phyloP scores from a whole-genome alignment of 1,140 invertebrate genomes.

The Yoshiicerus persimilis region DNA sequence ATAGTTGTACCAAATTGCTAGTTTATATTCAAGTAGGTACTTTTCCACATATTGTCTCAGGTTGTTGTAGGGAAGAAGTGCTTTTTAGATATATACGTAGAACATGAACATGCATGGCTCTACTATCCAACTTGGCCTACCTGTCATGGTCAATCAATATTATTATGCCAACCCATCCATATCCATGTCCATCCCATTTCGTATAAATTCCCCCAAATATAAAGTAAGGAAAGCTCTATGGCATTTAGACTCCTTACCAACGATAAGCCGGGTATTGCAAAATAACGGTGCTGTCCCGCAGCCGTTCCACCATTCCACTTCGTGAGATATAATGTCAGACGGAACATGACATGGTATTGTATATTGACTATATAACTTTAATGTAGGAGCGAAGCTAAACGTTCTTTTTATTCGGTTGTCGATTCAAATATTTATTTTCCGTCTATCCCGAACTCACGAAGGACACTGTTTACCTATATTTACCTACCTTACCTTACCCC shows the following conservation, averaged over 20 bases:
- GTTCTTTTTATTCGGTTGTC: not conserved
- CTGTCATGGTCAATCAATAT: slow-evolving; percentile 12
- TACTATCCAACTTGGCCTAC: not conserved
- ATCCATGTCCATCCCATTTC: not conserved
- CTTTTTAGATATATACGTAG: not conserved
- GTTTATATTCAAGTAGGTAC: not conserved
- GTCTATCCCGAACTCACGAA: not conserved
- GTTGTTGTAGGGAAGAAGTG: not conserved
- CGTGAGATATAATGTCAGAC: not conserved
- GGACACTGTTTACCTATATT: not conserved
- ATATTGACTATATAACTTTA: not conserved
- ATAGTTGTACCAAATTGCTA: not conserved
- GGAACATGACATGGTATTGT: not conserved
- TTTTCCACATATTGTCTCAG: not conserved
- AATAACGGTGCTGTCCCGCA: not conserved
- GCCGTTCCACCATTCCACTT: not conserved
- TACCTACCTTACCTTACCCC: not conserved
- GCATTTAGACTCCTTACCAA: not conserved
- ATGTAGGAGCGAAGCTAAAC: not conserved
- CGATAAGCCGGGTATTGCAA: not conserved
- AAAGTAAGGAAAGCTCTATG: not conserved
- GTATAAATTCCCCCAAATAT: not conserved
- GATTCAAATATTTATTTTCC: not conserved
- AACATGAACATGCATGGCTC: not conserved
- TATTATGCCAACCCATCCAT: not conserved